These are phyloP conservation scores for Drosophila eohydei DNA, from an alignment of 2,888 invertebrate species.

Conservation along the genomic window DNA sequence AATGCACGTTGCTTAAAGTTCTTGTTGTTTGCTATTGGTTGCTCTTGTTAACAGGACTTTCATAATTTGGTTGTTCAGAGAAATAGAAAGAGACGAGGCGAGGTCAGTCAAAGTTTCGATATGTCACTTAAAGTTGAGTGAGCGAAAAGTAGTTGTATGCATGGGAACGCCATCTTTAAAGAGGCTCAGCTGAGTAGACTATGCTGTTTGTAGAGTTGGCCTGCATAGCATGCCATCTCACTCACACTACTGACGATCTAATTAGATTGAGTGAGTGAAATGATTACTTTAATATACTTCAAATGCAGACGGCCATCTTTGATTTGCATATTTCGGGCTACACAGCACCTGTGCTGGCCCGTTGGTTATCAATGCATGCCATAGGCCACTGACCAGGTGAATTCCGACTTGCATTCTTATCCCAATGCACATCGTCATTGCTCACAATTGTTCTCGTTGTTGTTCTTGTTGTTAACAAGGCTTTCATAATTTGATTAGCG, in stretches of 20 bases:
- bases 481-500: conserved; percentile 75
- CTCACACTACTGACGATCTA: neutral
- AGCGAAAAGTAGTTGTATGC: neutral
- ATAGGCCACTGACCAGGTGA: conserved; percentile 45
- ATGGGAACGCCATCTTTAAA: neutral
- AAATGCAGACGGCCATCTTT: neutral
- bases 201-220: neutral
- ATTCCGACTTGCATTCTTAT: conserved; percentile 32
- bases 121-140: neutral
- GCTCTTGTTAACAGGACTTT: neutral
- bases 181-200: neutral
- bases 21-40: conserved; percentile 3
- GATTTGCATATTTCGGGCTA: neutral
- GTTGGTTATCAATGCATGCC: conserved; percentile 26
- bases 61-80: conserved; percentile 14
- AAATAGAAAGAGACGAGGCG: neutral
- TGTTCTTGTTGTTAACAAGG: conserved; percentile 52
- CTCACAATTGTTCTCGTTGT: conserved; percentile 23
- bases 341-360: conserved; percentile 1
- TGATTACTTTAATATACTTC: neutral
- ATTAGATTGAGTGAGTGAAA: neutral
- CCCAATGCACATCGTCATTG: conserved; percentile 51
- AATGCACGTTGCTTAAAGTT: conserved; percentile 30
- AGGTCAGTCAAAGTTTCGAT: neutral
- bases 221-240: neutral